Evolutionary conservation across 1,140 invertebrate species (phyloP).

Genomic region (Nixonia krombeini): DNA sequence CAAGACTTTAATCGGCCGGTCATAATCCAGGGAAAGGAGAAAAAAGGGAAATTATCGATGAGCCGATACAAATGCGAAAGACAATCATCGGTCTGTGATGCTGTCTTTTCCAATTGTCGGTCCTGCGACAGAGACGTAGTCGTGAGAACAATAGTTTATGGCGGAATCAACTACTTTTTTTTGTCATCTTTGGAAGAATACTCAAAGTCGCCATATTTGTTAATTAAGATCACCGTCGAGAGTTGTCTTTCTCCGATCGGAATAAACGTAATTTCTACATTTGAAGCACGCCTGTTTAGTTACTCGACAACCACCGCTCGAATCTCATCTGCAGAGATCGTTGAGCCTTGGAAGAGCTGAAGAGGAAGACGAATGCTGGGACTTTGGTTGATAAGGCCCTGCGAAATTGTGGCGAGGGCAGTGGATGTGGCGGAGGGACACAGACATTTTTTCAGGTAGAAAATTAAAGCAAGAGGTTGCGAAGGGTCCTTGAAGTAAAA

Average conservation of each 20-base stretch:
- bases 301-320: slow-evolving; percentile 32
- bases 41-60: not conserved
- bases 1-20: not conserved
- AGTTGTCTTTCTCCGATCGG: too few species aligned
- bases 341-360: slow-evolving; percentile 13
- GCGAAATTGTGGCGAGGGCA: slow-evolving; percentile 6
- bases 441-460: slow-evolving; percentile 56
- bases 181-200: too few species aligned
- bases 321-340: slow-evolving; percentile 15
- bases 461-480: slow-evolving; percentile 61
- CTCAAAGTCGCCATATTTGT: too few species aligned
- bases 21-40: not conserved
- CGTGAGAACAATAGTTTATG: too few species aligned
- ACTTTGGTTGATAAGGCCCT: slow-evolving; percentile 22
- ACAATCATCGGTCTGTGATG: too few species aligned
- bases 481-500: slow-evolving; percentile 58
- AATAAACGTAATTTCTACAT: not conserved
- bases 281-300: slow-evolving; percentile 15
- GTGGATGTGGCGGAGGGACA: slow-evolving; percentile 15
- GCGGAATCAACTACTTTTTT: too few species aligned
- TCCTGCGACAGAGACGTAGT: too few species aligned
- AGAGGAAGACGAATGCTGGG: slow-evolving; percentile 15
- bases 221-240: too few species aligned
- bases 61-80: not conserved
- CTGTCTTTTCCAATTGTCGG: too few species aligned